Conservation (phyloP, 2,797 vertebrate species). For the Bradypodion ventrale region DNA sequence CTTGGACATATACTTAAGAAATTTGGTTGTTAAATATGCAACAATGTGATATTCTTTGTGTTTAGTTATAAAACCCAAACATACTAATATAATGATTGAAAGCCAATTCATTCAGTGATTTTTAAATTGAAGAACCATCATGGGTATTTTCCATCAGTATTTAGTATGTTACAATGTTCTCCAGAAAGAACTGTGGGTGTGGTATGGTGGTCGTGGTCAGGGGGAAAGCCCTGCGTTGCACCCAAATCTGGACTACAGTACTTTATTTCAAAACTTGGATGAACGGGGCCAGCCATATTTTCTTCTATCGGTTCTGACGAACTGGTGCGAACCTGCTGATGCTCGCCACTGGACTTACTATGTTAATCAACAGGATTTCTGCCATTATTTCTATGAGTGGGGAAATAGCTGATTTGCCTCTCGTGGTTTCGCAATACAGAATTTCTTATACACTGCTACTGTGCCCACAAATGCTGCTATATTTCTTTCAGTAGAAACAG, state of each 20-base stretch:
- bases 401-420: background rate
- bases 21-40: background rate
- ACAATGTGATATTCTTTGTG: background rate
- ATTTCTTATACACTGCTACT: background rate
- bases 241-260: too few relatives aligned
- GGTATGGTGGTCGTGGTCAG: too few relatives aligned
- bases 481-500: background rate
- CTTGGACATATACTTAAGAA: background rate
- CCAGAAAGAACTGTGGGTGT: too few relatives aligned
- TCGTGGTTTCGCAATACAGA: too few relatives aligned
- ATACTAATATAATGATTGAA: background rate
- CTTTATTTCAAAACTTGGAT: too few relatives aligned
- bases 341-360: too few relatives aligned
- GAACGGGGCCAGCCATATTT: too few relatives aligned
- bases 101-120: background rate
- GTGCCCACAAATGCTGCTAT: background rate
- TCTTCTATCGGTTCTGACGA: too few relatives aligned
- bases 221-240: too few relatives aligned
- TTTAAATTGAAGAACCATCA: background rate
- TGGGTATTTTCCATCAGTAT: background rate
- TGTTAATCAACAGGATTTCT: too few relatives aligned
- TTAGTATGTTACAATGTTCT: background rate
- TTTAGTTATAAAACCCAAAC: background rate
- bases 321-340: too few relatives aligned
- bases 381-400: background rate